Evolutionary conservation across 1,140 invertebrate genomes (phyloP).

Genomic region (Ectropis grisescens): DNA sequence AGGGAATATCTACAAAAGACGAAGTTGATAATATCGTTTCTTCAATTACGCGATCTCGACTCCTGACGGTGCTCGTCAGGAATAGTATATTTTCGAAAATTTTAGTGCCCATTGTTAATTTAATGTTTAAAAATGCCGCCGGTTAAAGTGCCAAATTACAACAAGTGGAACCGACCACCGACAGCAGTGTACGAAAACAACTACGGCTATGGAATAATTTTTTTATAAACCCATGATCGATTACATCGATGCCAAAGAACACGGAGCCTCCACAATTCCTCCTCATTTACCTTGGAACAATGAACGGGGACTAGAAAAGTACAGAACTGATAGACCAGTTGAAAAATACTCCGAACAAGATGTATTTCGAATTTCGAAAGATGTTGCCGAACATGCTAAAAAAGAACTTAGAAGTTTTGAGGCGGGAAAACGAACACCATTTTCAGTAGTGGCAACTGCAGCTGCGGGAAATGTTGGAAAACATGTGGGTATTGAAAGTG

Average conservation of each 20-base stretch:
- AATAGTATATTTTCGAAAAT: constrained; percentile 2
- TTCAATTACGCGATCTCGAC: constrained; percentile 28
- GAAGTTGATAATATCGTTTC: constrained; percentile 18
- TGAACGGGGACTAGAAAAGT: constrained; percentile 75
- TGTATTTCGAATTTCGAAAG: constrained; percentile 73
- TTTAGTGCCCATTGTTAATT: too few relatives aligned
- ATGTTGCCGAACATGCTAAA: constrained; percentile 76
- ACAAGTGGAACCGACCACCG: constrained; percentile 71
- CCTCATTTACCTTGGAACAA: constrained; percentile 83
- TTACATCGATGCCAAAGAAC: constrained; percentile 76
- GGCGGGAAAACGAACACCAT: constrained; percentile 75
- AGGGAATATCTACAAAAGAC: constrained; percentile 53
- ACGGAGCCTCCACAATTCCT: constrained; percentile 54
- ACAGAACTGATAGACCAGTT: constrained; percentile 70
- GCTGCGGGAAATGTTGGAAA: constrained; percentile 76
- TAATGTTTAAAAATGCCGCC: constrained; percentile 43
- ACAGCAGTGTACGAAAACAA: constrained; percentile 82
- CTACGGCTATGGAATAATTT: constrained; percentile 84
- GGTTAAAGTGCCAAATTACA: constrained; percentile 45
- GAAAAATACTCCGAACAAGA: constrained; percentile 75
- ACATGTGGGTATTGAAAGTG: constrained; percentile 73
- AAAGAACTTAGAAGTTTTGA: constrained; percentile 74
- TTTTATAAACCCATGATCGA: constrained; percentile 89
- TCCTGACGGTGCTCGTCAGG: constrained; percentile 11
- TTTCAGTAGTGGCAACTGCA: constrained; percentile 76